Evolutionary conservation across 2,888 invertebrate species (phyloP), one percentile per base, ranked within the genome.

Genomic region (Plebejus anna): DNA sequence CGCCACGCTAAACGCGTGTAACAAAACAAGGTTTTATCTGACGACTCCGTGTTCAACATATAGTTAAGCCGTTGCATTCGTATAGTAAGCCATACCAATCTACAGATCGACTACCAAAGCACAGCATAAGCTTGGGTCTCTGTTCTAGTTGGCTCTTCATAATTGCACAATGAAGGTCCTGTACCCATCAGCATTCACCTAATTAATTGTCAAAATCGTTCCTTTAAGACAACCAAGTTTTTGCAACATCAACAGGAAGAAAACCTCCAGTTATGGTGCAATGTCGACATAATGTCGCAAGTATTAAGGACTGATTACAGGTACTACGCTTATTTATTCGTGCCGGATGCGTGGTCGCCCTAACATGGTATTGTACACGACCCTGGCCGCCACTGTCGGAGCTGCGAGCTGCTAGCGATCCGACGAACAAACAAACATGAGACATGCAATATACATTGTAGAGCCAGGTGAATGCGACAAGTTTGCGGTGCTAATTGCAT

Each of bases 321-420:
- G 28, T 0, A 22, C 61, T 28, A 61, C 61, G 61, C 61, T 11
- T 61, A 28, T 28, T 61, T 61, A 61, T 28, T 28, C 32, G 32
- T 66, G 32, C 66, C 66, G 66, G 66, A 66, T 66, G 32, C 66
- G 13, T 66, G 66, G 66, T 66, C 66, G 66, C 66, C 66, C 66
- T 66, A 66, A 13, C 66, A 66, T 32, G 66, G 66, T 66, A 66
- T 36, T 66, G 66, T 32, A 36, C 66, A 36, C 66, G 66, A 36
- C 66, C 66, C 66, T 66, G 66, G 66, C 66, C 66, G 66, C 66
- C 16, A 66, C 36, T 32, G 66, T 13, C 4, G 28, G 32, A 66
- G 66, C 66, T 32, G 32, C 66, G 66, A 32, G 66, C 22, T 66
- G 66, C 66, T 66, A 66, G 66, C 66, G 28, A 22, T 32, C 32